Conservation (phyloP, 2,888 invertebrate species). For the Napeogenes sylphis region DNA sequence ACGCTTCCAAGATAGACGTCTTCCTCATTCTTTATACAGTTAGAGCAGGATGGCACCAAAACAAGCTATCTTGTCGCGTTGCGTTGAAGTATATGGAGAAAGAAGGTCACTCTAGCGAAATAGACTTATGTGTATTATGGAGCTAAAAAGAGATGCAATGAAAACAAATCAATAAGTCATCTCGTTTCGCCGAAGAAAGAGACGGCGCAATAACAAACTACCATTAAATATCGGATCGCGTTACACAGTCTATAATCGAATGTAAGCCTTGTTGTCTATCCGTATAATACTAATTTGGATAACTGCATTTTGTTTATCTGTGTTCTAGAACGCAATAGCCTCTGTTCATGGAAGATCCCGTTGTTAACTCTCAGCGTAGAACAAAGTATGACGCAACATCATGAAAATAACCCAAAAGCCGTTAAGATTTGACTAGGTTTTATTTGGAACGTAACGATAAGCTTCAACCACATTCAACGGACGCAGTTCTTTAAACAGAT, state of each 20-base stretch:
- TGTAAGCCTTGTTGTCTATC: conserved; percentile 43
- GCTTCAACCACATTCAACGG: too few relatives aligned
- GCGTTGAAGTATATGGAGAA: conserved; percentile 67
- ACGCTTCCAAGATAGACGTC: conserved; percentile 40
- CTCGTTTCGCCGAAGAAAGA: conserved; percentile 67
- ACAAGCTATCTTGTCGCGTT: conserved; percentile 64
- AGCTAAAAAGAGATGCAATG: conserved; percentile 72
- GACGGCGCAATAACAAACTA: conserved; percentile 75
- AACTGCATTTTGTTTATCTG: conserved; percentile 25
- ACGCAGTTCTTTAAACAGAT: too few relatives aligned
- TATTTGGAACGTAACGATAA: too few relatives aligned
- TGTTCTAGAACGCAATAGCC: conserved; percentile 38
- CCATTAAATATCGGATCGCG: conserved; percentile 64
- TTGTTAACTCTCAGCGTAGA: conserved; percentile 38
- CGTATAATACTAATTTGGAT: conserved; percentile 40
- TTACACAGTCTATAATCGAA: conserved; percentile 41
- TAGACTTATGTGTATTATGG: conserved; percentile 52
- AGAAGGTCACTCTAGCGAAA: conserved; percentile 70
- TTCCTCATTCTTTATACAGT: conserved; percentile 55
- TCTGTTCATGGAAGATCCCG: conserved; percentile 46
- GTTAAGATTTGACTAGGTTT: too few relatives aligned
- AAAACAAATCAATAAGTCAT: conserved; percentile 78
- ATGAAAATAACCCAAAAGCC: background rate
- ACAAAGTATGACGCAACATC: conserved; percentile 9
- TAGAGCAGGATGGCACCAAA: conserved; percentile 73